A percentile compares a stretch with the other conserved stretches of the same genome.
Evolutionary conservation across 2,888 invertebrate genomes (phyloP).

Genomic region (Perizoma affinitatum): DNA sequence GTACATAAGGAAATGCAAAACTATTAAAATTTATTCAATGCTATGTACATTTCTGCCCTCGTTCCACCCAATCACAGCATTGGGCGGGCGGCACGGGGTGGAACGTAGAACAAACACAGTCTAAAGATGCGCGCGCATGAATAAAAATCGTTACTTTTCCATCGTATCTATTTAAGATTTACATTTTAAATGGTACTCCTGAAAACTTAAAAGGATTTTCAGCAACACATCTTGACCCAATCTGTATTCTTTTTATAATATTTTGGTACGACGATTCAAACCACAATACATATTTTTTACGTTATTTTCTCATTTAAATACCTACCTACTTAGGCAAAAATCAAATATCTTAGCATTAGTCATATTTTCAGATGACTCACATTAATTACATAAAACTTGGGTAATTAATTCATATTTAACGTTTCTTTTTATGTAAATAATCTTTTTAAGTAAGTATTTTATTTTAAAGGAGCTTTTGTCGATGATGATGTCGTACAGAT

Average conservation of each 20-base stretch:
- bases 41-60: constrained; percentile 35
- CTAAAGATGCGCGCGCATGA: constrained; percentile 65
- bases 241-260: too few species aligned
- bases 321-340: background rate
- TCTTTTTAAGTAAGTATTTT: too few species aligned
- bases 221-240: too few species aligned
- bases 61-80: constrained; percentile 61
- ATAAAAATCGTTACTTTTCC: background rate
- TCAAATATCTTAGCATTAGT: constrained; percentile 8
- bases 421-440: too few species aligned
- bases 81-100: constrained; percentile 60
- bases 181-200: background rate
- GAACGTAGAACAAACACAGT: constrained; percentile 42
- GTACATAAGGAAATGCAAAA: constrained; percentile 29
- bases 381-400: constrained; percentile 35
- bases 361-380: constrained; percentile 40
- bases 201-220: too few species aligned
- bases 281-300: too few species aligned
- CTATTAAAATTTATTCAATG: constrained; percentile 37
- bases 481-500: too few species aligned
- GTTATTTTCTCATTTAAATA: too few species aligned
- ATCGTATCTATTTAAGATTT: background rate
- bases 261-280: too few species aligned
- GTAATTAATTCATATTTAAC: constrained; percentile 14
- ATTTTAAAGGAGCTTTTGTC: too few species aligned